These are phyloP conservation scores for Apoda limacodes DNA, from an alignment of 2,888 invertebrate species.

Conservation along the genomic window DNA sequence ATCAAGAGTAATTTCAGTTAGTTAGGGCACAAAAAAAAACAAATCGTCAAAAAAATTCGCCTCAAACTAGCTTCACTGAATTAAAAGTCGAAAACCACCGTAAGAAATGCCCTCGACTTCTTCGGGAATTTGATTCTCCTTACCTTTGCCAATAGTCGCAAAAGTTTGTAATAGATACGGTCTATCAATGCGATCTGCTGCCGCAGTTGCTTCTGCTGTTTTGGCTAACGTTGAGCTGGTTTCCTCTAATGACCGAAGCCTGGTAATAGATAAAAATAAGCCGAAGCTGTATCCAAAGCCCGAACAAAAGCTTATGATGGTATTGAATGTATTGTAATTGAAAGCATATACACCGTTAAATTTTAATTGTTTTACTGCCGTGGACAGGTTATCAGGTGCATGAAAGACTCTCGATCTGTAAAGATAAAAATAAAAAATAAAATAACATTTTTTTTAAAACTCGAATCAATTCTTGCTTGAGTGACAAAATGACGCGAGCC, in stretches of 20 bases:
- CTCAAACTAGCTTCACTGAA: too few relatives aligned
- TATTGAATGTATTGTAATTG: constrained; percentile 3
- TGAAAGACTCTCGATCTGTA: constrained; percentile 14
- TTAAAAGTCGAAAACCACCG: too few relatives aligned
- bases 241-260: constrained; percentile 12
- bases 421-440: too few relatives aligned
- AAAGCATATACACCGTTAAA: constrained; percentile 14
- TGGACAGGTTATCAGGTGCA: constrained; percentile 22
- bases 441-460: too few relatives aligned
- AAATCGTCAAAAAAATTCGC: too few relatives aligned
- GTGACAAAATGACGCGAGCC: too few relatives aligned
- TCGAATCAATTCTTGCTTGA: too few relatives aligned
- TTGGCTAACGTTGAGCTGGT: constrained; percentile 17
- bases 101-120: too few relatives aligned
- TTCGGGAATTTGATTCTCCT: too few relatives aligned
- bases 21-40: too few relatives aligned
- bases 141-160: constrained; percentile 11
- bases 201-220: constrained; percentile 16
- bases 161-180: constrained; percentile 14
- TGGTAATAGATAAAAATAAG: constrained; percentile 20
- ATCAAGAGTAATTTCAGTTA: too few relatives aligned
- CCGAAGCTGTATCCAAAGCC: constrained; percentile 12
- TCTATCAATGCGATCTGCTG: constrained; percentile 17
- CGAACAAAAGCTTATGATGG: constrained; percentile 5
- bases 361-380: too few relatives aligned